These are phyloP conservation scores for Lasioglossum villosulum DNA, from an alignment of 2,888 invertebrate species.

Conservation along the genomic window DNA sequence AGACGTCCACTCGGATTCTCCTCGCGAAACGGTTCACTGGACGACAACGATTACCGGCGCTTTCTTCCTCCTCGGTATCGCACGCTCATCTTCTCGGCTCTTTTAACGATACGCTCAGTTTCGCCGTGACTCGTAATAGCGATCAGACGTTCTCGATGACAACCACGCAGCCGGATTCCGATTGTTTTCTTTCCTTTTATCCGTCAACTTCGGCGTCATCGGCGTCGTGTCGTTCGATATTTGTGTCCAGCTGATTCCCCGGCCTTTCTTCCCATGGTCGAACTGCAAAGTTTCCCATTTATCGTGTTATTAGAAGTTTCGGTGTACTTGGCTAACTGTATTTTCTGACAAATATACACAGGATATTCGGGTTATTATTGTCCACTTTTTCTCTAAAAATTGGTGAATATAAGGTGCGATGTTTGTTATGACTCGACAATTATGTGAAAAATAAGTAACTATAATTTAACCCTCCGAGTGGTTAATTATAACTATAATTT, in stretches of 20 bases:
- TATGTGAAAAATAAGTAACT: no score
- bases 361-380: neutral
- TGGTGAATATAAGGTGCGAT: neutral
- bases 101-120: constrained; percentile 59
- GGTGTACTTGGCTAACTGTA: neutral
- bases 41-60: constrained; percentile 57
- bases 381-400: neutral
- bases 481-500: no score
- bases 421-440: no score
- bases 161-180: constrained; percentile 42
- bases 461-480: no score
- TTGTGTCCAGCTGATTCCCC: neutral
- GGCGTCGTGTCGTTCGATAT: neutral
- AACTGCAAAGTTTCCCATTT: neutral
- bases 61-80: constrained; percentile 59
- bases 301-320: neutral
- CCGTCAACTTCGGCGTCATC: neutral
- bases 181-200: constrained; percentile 32
- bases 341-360: neutral
- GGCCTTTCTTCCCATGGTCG: neutral
- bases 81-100: constrained; percentile 67
- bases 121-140: constrained; percentile 59
- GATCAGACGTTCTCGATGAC: constrained; percentile 55
- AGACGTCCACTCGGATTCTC: constrained; percentile 67
- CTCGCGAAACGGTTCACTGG: constrained; percentile 67